Percentiles rank a stretch among this genome's conserved stretches.
Evolutionary conservation across 2,113 vertebrate species (phyloP).

Genomic region (Rhinolophus ferrumequinum): DNA sequence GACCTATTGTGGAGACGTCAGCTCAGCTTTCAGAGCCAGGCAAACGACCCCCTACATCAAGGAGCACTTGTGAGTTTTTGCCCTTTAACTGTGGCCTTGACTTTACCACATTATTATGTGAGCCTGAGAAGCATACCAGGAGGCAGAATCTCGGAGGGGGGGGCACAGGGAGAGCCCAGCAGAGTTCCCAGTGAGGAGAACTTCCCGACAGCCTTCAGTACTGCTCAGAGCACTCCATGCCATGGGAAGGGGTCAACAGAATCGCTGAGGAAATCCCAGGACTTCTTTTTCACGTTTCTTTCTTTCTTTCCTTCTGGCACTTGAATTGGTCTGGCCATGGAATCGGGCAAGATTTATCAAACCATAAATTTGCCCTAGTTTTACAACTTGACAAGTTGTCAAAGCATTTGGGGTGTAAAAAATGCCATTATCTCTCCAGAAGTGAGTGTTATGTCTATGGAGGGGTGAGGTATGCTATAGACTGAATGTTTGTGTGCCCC

Average conservation of each 20-base stretch:
- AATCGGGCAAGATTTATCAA: not conserved
- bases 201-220: not conserved
- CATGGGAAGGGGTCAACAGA: not conserved
- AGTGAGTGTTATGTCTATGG: not conserved
- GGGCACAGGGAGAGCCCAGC: not conserved
- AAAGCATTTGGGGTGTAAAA: slow-evolving; percentile 4
- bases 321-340: not conserved
- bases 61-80: not conserved
- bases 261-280: not conserved
- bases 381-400: not conserved
- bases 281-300: not conserved
- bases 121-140: not conserved
- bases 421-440: not conserved
- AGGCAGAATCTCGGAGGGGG: not conserved
- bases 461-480: not conserved
- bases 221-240: not conserved
- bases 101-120: not conserved
- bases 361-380: not conserved
- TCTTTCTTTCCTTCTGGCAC: not conserved
- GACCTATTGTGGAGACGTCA: not conserved
- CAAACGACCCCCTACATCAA: not conserved
- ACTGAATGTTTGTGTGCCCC: not conserved
- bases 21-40: not conserved
- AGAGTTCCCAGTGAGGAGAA: not conserved
- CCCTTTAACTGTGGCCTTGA: not conserved